Evolutionary conservation across 2,888 invertebrate genomes (phyloP).

Genomic region (Pollenia amentaria): DNA sequence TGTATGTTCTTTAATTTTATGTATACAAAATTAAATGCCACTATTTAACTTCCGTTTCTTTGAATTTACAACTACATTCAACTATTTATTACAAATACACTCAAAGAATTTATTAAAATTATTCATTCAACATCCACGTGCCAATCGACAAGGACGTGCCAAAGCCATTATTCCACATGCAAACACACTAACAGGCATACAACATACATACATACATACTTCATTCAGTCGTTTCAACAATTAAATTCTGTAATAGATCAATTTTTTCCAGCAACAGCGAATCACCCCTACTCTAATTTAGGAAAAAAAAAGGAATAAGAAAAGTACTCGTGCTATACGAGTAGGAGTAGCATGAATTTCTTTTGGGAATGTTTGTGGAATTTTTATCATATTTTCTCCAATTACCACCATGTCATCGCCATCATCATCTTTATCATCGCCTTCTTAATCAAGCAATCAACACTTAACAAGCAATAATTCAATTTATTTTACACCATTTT

Average conservation of each 20-base stretch:
- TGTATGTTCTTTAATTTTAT: neutral
- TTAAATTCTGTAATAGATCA: slow-evolving; percentile 67
- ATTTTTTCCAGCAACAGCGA: slow-evolving; percentile 33
- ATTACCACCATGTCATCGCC: slow-evolving; percentile 62
- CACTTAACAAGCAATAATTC: slow-evolving; percentile 67
- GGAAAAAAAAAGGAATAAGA: neutral
- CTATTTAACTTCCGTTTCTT: slow-evolving; percentile 52
- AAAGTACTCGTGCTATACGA: slow-evolving; percentile 22
- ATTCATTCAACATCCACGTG: slow-evolving; percentile 63
- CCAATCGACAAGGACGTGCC: slow-evolving; percentile 72
- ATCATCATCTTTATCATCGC: slow-evolving; percentile 44
- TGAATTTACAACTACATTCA: slow-evolving; percentile 24
- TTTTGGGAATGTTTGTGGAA: slow-evolving; percentile 58
- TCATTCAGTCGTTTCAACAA: slow-evolving; percentile 37
- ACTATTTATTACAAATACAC: slow-evolving; percentile 44
- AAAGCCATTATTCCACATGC: slow-evolving; percentile 59
- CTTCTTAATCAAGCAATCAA: slow-evolving; percentile 66
- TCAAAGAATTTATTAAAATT: slow-evolving; percentile 57
- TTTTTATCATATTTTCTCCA: slow-evolving; percentile 60
- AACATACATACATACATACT: slow-evolving; percentile 17
- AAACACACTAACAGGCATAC: slow-evolving; percentile 10
- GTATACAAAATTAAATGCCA: neutral
- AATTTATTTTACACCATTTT: slow-evolving; percentile 67
- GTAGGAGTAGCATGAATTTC: slow-evolving; percentile 46
- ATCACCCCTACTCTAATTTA: slow-evolving; percentile 26